Evolutionary conservation across 2,113 vertebrate species (phyloP), one percentile per base, ranked within the genome.

Genomic region (Agapornis roseicollis): DNA sequence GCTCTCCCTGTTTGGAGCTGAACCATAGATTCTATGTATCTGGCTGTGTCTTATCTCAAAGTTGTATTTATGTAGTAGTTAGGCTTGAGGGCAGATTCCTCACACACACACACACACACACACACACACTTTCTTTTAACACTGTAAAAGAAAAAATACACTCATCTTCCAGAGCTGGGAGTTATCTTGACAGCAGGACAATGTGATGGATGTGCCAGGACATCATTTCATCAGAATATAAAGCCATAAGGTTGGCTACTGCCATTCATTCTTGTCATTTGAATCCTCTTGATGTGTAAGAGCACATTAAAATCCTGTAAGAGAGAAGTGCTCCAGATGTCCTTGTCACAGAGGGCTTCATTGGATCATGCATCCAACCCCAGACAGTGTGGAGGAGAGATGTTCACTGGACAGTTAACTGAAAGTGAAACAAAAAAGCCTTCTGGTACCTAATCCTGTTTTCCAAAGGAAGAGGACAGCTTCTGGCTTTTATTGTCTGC

Each of bases 221-320:
- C 79, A 94, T 92, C 92, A 27, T 95, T 96, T 93, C 94, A 96
- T 96, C 96, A 91, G 78, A 84, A 87, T 89, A 92, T 96, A 90
- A 93, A 96, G 78, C 89, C 82, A 60, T 31, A 58, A 86, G 73
- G 81, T 90, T 96, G 82, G 78, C 92, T 91, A 53, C 78, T 96
- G 96, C 89, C 93, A 91, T 90, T 96, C 96, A 84, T 88, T 94
- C 90, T 64, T 83, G 93, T 94, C 87, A 68, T 92, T 88, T 85
- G 86, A 90, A 93, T 94, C 84, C 44, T 85, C 86, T 61, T 44
- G 85, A 68, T 47, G 49, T 66, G 82, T 76, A 56, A 88, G 53
- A 94, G 37, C 65, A 41, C 89, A 68, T 93, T 85, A 83, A 89
- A 87, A 71, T 68, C 85, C 90, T 63, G 80, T 58, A 63, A 29